Evolutionary conservation across 2,113 vertebrate species (phyloP).

Genomic region (Anoplopoma fimbria): DNA sequence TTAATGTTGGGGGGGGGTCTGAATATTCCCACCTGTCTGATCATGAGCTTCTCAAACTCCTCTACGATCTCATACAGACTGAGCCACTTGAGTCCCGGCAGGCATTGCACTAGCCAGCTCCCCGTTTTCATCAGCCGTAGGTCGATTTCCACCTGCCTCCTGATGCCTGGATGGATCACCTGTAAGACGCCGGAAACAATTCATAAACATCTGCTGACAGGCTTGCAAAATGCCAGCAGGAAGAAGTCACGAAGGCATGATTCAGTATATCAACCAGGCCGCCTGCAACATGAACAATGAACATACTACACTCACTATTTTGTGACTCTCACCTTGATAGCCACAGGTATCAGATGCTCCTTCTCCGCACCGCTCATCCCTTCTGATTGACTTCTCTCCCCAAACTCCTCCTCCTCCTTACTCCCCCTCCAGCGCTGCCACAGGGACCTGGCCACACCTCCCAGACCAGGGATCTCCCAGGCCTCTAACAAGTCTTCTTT

Average conservation of each 20-base stretch:
- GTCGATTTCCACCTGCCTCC: slow-evolving; percentile 90
- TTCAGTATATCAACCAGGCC: not conserved
- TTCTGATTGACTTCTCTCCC: slow-evolving; percentile 44
- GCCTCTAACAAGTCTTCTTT: slow-evolving; percentile 81
- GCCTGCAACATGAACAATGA: not conserved
- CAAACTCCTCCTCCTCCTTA: slow-evolving; percentile 53
- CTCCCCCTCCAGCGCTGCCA: slow-evolving; percentile 67
- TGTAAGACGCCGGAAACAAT: slow-evolving; percentile 54
- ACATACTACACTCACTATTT: not conserved
- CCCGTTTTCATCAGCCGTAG: slow-evolving; percentile 92
- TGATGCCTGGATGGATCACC: slow-evolving; percentile 94
- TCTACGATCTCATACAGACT: slow-evolving; percentile 92
- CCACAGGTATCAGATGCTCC: slow-evolving; percentile 87
- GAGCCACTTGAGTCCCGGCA: slow-evolving; percentile 96
- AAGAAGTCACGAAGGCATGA: not conserved
- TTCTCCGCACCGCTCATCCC: slow-evolving; percentile 39
- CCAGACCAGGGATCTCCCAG: slow-evolving; percentile 84
- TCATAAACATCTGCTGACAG: not conserved
- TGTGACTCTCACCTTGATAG: slow-evolving; percentile 89
- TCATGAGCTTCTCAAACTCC: slow-evolving; percentile 98
- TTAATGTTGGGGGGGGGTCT: not conserved
- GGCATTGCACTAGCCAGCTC: slow-evolving; percentile 86
- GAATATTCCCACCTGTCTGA: slow-evolving; percentile 87
- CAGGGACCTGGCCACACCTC: slow-evolving; percentile 72
- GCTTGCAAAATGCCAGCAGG: not conserved